Conservation (phyloP, 2,113 vertebrate genomes). For the Charadrius vociferus region DNA sequence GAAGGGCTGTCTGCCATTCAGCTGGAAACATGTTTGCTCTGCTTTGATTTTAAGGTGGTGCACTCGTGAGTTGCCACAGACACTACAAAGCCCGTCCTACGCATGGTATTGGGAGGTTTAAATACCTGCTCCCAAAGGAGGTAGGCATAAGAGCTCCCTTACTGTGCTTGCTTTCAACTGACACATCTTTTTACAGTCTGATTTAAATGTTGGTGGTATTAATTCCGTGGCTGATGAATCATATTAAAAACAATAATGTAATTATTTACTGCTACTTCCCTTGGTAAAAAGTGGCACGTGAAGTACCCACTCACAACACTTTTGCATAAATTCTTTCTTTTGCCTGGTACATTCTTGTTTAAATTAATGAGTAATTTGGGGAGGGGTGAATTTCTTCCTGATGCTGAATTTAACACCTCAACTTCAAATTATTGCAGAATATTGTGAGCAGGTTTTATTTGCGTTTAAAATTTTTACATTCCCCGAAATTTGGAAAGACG, state of each 20-base stretch:
- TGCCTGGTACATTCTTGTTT: accelerated
- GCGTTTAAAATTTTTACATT: not conserved
- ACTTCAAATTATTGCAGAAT: not conserved
- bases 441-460: not conserved
- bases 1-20: not conserved
- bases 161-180: not conserved
- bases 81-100: slow-evolving; percentile 82
- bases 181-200: too few relatives aligned
- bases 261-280: not conserved
- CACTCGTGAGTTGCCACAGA: slow-evolving; percentile 54
- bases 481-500: not conserved
- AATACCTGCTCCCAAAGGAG: slow-evolving; percentile 77
- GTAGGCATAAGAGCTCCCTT: slow-evolving; percentile 67
- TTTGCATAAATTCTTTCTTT: not conserved
- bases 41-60: slow-evolving; percentile 58
- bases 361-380: not conserved
- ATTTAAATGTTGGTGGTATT: not conserved
- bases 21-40: not conserved
- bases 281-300: not conserved
- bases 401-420: not conserved
- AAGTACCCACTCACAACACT: not conserved
- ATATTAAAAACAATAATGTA: not conserved
- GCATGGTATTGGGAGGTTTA: slow-evolving; percentile 87
- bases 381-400: not conserved
- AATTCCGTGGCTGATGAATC: not conserved